Evolutionary conservation across 2,113 vertebrate species (phyloP), one percentile per base, ranked within the genome.

Genomic region (Boulengeromyrus knoepffleri): DNA sequence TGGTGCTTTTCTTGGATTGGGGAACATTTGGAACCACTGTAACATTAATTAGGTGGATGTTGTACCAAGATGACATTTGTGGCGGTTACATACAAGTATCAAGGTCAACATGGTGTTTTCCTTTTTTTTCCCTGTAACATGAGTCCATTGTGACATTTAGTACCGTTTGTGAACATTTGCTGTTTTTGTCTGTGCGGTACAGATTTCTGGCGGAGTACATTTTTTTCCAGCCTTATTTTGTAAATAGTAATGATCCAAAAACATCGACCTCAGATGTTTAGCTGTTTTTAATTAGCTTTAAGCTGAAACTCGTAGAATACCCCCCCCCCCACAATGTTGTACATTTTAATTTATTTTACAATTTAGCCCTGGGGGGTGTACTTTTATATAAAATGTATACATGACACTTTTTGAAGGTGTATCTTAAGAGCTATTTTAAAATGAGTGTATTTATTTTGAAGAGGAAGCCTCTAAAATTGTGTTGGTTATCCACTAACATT

Each of bases 331-430:
- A 52, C 12, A 52, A 13, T 88, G 27, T 88, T 36, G 52, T 66
- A 52, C 56, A 50, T 17, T 90, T 84, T 90, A 91, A 93, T 91
- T 93, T 93, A 93, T 93, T 92, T 88, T 7, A 88, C 24, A 74
- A 42, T 52, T 77, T 31, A 90, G 92, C 92, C 92, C 90, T 45
- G 92, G 90, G 53, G 92, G 92, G 90, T 90, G 21, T 90, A 10
- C 66, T 66, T 91, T 50, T 17, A 45, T 92, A 88, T 91, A 83
- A 88, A 86, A 88, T 90, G 80, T 85, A 84, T 88, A 89, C 24
- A 85, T 89, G 58, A 53, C 86, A 24, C 90, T 62, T 53, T 80
- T 89, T 77, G 19, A 80, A 83, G 74, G 36, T 85, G 46, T 87
- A 45, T 77, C 80, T 36, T 52, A 42, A 88, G 47, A 89, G 83